Base-by-base conservation (phyloP, 64 coral and sea anemone genomes). In the Porites australiensis region DNA sequence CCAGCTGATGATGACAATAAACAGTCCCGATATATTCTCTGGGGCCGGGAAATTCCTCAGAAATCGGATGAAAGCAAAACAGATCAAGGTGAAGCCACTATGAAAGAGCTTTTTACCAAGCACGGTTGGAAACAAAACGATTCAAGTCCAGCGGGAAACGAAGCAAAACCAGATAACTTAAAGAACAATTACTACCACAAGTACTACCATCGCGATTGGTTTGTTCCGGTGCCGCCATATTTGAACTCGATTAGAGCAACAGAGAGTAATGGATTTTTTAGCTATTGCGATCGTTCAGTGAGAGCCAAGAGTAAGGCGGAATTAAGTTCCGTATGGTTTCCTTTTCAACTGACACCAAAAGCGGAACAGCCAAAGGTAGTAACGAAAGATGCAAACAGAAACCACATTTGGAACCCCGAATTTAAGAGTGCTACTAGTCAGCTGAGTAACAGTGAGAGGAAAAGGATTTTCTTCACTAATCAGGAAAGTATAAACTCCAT, bases 251-350 rank as follows among this genome's bases (percentile, higher is more conserved):
- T 6, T 6, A 50, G 58, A 82, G 13, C 44, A 15, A 43, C 43
- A 46, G 79, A 82, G 7, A 47, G 59, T 64, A 65, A 16, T 5
- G 46, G 73, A 51, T 19, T 50, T 11, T 23, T 68, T 15, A 69
- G 20, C 19, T 84, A 84, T 84, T 16, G 21, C 20, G 43, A 52
- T 46, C 5, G 19, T 64, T 16, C 79, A 47, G 14, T 46, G 16
- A 46, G 22, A 44, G 79, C 6, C 3, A 44, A 22, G 43, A 82
- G 14, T 5, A 64, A 4, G 43, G 18, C 3, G 45, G 23, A 46
- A 65, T 5, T 27, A 49, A 84, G 64, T 20, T 68, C 81, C 5
- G 62, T 84, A 44, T 84, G 81, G 81, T 11, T 68, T 84, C 81
- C 81, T 23, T 16, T 21, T 50, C 3, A 68, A 3, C 48, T 82